phyloP scores from a whole-genome alignment of 2,888 invertebrate species.

The Eupithecia subfuscata region DNA sequence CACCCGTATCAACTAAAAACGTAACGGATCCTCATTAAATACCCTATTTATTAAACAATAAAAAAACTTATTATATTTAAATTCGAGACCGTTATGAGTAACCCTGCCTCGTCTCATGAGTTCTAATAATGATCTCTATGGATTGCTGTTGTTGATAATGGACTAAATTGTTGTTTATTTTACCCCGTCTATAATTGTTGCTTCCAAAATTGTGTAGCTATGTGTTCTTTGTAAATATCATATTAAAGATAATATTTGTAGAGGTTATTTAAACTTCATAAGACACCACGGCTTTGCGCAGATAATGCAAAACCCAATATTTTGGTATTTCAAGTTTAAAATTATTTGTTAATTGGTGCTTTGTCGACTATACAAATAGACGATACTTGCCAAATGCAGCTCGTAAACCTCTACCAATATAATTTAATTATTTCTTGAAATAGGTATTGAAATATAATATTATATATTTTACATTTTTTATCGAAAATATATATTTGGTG shows the following conservation, averaged over 20 bases:
- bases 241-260: background rate
- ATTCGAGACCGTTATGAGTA: background rate
- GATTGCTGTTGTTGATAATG: background rate
- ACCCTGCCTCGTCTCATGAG: background rate
- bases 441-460: conserved; percentile 1
- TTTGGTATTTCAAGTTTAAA: background rate
- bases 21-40: too few species aligned
- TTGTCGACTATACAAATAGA: background rate
- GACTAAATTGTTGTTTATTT: background rate
- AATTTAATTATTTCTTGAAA: background rate
- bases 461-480: background rate
- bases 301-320: background rate
- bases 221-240: conserved; percentile 4
- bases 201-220: background rate
- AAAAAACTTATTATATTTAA: background rate
- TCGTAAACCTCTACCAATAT: background rate
- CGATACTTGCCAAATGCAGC: background rate
- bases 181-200: background rate
- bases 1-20: too few species aligned
- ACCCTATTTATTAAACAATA: background rate
- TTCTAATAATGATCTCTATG: conserved; percentile 5
- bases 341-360: background rate
- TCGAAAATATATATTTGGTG: background rate
- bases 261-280: background rate
- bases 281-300: background rate